Evolutionary conservation across 2,113 vertebrate genomes (phyloP).

Genomic region (Verasper variegatus): DNA sequence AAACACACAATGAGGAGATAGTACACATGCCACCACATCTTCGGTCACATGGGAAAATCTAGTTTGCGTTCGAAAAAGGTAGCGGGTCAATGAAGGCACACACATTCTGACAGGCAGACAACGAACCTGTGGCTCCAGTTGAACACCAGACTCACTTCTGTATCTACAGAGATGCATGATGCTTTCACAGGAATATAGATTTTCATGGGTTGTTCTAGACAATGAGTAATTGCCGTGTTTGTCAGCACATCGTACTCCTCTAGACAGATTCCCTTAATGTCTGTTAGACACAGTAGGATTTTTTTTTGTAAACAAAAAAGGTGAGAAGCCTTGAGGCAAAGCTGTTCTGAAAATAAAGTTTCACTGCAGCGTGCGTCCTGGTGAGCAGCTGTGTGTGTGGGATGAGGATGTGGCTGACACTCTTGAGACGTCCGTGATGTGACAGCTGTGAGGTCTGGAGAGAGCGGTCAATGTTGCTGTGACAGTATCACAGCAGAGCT

Average conservation of each 20-base stretch:
- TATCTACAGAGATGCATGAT: slow-evolving; percentile 27
- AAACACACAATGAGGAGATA: slow-evolving; percentile 43
- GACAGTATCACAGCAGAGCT: slow-evolving; percentile 59
- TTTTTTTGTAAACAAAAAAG: background rate
- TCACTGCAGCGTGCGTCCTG: slow-evolving; percentile 27
- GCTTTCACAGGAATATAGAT: slow-evolving; percentile 28
- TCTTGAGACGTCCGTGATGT: slow-evolving; percentile 58
- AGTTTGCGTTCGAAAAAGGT: slow-evolving; percentile 27
- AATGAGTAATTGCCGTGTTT: slow-evolving; percentile 36
- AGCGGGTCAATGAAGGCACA: slow-evolving; percentile 15
- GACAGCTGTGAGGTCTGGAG: slow-evolving; percentile 62
- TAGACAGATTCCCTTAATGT: slow-evolving; percentile 5
- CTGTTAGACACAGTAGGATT: no score
- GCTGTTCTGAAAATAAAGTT: slow-evolving; percentile 28
- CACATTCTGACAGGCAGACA: slow-evolving; percentile 5
- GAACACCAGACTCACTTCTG: slow-evolving; percentile 8
- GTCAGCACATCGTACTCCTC: background rate
- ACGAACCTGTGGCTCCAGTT: slow-evolving; percentile 6
- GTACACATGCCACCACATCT: slow-evolving; percentile 36
- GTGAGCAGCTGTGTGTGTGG: slow-evolving; percentile 51
- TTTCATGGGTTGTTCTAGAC: slow-evolving; percentile 36
- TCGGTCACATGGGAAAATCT: slow-evolving; percentile 54
- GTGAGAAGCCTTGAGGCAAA: slow-evolving; percentile 14
- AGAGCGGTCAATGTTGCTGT: slow-evolving; percentile 46
- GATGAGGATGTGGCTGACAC: slow-evolving; percentile 43